Evolutionary conservation across 2,888 invertebrate genomes (phyloP).

Genomic region (Entomobrya multifasciata): DNA sequence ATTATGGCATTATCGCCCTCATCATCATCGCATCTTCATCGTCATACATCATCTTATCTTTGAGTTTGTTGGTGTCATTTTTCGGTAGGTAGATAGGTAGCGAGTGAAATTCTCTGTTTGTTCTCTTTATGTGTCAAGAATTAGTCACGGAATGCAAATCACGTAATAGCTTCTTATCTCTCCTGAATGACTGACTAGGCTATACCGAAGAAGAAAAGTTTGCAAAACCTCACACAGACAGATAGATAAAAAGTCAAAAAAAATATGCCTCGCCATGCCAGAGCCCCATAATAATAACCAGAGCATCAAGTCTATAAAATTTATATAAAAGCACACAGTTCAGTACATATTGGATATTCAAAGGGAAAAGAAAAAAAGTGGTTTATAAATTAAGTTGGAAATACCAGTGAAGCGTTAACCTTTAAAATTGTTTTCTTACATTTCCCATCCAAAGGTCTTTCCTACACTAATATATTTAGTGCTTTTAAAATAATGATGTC

Average conservation of each 20-base stretch:
- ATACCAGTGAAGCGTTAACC: not conserved
- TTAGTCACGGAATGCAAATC: constrained; percentile 78
- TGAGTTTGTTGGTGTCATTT: not conserved
- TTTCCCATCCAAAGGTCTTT: not conserved
- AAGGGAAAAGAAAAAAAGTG: constrained; percentile 2
- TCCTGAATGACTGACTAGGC: not conserved
- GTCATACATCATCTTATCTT: not conserved
- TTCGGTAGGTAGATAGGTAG: not conserved
- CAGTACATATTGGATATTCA: too few relatives aligned
- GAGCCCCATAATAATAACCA: too few relatives aligned
- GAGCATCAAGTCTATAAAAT: too few relatives aligned
- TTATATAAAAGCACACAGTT: too few relatives aligned
- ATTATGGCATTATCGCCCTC: not conserved
- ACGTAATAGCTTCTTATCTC: constrained; percentile 70
- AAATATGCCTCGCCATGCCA: too few relatives aligned
- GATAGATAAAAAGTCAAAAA: not conserved
- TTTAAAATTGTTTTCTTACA: constrained; percentile 1
- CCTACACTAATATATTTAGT: not conserved
- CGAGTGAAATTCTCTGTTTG: constrained; percentile 49
- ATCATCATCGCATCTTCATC: too few relatives aligned
- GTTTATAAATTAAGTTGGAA: constrained; percentile 49
- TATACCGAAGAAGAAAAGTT: not conserved
- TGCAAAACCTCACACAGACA: not conserved
- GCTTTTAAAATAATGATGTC: too few relatives aligned
- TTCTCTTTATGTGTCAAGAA: constrained; percentile 74